A percentile compares a stretch with the other conserved stretches of the same genome.
These are phyloP conservation scores for Epinephelus coioides DNA, from an alignment of 2,797 vertebrate genomes.

Conservation along the genomic window DNA sequence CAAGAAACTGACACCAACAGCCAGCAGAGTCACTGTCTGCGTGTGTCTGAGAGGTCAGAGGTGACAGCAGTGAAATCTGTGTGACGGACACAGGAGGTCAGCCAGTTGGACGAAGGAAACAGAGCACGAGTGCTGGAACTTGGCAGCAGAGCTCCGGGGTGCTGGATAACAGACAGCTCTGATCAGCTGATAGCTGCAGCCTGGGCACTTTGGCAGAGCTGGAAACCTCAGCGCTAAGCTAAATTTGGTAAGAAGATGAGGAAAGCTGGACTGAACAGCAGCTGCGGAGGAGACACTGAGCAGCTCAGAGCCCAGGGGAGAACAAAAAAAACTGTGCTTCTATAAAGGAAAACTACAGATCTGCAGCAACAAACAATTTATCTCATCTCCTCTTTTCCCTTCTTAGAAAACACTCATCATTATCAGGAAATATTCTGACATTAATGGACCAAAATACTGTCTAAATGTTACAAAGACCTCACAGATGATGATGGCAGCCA, in stretches of 20 bases:
- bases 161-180: conserved; percentile 20
- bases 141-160: background rate
- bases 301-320: background rate
- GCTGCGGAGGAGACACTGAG: conserved; percentile 21
- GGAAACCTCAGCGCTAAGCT: conserved; percentile 4
- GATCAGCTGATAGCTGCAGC: conserved; percentile 18
- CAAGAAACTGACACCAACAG: background rate
- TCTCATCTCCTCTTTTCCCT: background rate
- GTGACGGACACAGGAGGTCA: background rate
- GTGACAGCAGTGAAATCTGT: background rate
- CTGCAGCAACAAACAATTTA: too few relatives aligned
- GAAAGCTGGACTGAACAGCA: conserved; percentile 1
- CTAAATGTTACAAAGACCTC: background rate
- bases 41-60: background rate
- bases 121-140: background rate
- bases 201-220: conserved; percentile 4
- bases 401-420: background rate
- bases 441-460: background rate
- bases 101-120: conserved; percentile 21
- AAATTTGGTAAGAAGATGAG: conserved; percentile 13
- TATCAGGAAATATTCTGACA: background rate
- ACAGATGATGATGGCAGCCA: background rate
- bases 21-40: background rate
- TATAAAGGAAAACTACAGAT: background rate
- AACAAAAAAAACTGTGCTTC: background rate